phyloP scores from a whole-genome alignment of 2,113 vertebrate genomes.

The Brachyhypopomus occidentalis region DNA sequence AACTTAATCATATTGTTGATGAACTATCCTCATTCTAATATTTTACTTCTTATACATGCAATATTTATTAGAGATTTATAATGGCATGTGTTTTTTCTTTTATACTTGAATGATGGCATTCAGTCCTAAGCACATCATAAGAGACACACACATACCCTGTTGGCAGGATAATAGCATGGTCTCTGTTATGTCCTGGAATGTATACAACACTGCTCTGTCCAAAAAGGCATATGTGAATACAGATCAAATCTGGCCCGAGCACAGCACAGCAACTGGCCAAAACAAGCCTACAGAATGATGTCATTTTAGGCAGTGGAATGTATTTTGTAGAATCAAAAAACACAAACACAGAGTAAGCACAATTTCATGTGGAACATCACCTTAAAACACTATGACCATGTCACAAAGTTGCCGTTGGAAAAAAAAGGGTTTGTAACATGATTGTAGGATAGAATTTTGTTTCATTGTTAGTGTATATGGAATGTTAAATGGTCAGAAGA shows the following conservation, averaged over 20 bases:
- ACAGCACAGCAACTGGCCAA: neutral
- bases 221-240: neutral
- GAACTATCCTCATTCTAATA: constrained; percentile 50
- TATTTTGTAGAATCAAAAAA: neutral
- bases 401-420: neutral
- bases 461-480: neutral
- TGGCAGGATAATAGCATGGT: neutral
- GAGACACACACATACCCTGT: neutral
- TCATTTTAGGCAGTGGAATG: neutral
- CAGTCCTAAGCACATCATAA: neutral
- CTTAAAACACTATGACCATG: neutral
- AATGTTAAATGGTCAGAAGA: neutral
- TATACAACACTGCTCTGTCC: neutral
- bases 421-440: too few species aligned
- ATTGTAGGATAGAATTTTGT: neutral
- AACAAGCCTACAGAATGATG: neutral
- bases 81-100: neutral
- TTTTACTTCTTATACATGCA: constrained; percentile 60
- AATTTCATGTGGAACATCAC: neutral
- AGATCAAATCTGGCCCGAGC: neutral
- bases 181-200: neutral
- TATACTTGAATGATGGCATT: neutral
- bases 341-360: neutral
- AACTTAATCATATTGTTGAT: constrained; percentile 53
- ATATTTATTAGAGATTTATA: constrained; percentile 53